Evolutionary conservation across 2,888 invertebrate species (phyloP).

Genomic region (Stenchaetothrips biformis): DNA sequence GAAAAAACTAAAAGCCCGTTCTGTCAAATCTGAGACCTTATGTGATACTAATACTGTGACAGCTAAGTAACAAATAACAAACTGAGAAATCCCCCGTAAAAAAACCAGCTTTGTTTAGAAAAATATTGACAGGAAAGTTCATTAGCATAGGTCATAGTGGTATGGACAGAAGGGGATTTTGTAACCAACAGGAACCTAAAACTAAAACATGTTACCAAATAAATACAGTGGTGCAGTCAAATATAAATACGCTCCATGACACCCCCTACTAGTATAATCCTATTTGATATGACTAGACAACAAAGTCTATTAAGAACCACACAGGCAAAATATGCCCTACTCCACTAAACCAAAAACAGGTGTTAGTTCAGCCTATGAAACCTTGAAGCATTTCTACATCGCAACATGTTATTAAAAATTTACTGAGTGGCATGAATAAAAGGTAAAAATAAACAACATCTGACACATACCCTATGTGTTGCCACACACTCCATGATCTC

Average conservation of each 20-base stretch:
- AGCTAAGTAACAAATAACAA: neutral
- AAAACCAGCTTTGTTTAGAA: neutral
- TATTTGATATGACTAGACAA: conserved; percentile 12
- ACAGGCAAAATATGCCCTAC: neutral
- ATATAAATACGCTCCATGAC: neutral
- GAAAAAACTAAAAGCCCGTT: no score
- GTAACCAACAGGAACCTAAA: neutral
- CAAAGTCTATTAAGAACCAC: neutral
- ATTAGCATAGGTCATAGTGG: neutral
- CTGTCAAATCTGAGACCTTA: no score
- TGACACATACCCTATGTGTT: neutral
- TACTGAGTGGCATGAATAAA: no score
- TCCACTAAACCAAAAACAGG: neutral
- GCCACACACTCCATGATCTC: neutral
- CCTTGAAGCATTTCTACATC: neutral
- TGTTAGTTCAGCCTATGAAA: neutral
- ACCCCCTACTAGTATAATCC: neutral
- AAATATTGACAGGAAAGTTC: neutral
- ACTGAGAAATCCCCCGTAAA: neutral
- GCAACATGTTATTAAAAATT: no score
- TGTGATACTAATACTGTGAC: no score
- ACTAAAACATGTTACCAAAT: neutral
- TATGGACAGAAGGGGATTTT: neutral
- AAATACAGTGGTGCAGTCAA: neutral
- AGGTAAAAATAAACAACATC: neutral